Base-by-base conservation (phyloP, 2,888 invertebrate genomes). In the Gordius sp. region DNA sequence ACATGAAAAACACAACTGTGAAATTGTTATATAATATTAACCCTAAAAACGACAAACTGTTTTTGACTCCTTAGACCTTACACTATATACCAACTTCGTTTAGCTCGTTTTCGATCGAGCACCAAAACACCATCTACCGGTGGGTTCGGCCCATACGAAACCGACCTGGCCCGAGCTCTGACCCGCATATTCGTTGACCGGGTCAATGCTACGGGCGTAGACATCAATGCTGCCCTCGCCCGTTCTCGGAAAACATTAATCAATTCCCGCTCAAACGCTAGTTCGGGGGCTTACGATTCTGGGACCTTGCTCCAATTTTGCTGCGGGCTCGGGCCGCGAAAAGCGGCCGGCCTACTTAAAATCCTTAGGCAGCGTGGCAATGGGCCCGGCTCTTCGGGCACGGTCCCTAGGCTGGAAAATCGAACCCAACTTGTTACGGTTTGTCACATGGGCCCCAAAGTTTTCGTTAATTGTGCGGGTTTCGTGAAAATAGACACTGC, bases 401-500 rank as follows among this genome's bases (percentile, higher is more conserved):
- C 60, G 66, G 87, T 86, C 70, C 83, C 83, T 65, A 76, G 86
- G 41, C 68, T 91, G 55, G 89, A 89, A 70, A 91, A 87, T 68
- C 74, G 91, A 65, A 87, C 89, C 0, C 89, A 91, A 66, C 73
- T 97, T 23, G 89, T 97, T 16, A 89, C 86, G 1, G 76, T 80
- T 1, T 91, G 87, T 67, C 85, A 87, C 65, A 83, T 97, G 82
- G 93, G 93, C 0, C 91, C 91, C 0, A 87, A 86, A 72, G 86
- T 93, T 0, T 93, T 97, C 66, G 86, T 97, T 62, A 97, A 97
- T 68, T 91, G 91, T 72, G 89, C 93, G 4, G 97, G 93, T 26
- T 97, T 99, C 68, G 86, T 99, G 58, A 89, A 85, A 73, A 93
- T 99, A 61, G 93, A 99, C 65, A 91, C 91, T 0, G 84, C 81